Evolutionary conservation across 2,888 invertebrate species (phyloP).

Genomic region (Gisinianus flammeolus): DNA sequence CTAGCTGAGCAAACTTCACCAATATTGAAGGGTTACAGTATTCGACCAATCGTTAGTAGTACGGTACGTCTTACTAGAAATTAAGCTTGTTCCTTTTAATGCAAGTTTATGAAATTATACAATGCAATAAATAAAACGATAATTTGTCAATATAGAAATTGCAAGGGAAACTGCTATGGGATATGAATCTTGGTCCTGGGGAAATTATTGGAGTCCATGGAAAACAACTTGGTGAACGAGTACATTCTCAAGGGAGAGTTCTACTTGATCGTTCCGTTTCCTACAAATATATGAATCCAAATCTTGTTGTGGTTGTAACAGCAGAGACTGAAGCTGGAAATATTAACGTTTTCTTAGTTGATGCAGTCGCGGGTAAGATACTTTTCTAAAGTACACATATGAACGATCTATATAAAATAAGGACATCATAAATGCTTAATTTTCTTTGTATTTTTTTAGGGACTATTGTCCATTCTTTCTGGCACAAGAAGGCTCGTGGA

Average conservation of each 20-base stretch:
- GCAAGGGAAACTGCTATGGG: constrained; percentile 71
- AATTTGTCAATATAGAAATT: constrained; percentile 17
- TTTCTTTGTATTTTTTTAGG: constrained; percentile 41
- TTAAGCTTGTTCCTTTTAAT: background rate
- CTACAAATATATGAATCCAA: constrained; percentile 98
- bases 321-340: constrained; percentile 72
- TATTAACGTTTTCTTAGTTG: constrained; percentile 84
- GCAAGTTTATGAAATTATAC: background rate
- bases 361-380: constrained; percentile 82
- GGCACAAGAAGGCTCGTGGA: constrained; percentile 82
- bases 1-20: constrained; percentile 42
- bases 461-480: constrained; percentile 73
- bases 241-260: constrained; percentile 94
- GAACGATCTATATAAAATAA: too few relatives aligned
- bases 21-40: constrained; percentile 48
- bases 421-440: background rate
- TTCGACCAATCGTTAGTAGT: constrained; percentile 31
- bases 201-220: constrained; percentile 71
- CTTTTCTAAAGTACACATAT: background rate
- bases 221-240: constrained; percentile 74
- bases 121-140: background rate
- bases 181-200: constrained; percentile 70
- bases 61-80: constrained; percentile 16
- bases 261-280: constrained; percentile 94
- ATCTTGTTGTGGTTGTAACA: constrained; percentile 85